Evolutionary conservation across 2,113 vertebrate genomes (phyloP).

Genomic region (Chionodraco myersi): DNA sequence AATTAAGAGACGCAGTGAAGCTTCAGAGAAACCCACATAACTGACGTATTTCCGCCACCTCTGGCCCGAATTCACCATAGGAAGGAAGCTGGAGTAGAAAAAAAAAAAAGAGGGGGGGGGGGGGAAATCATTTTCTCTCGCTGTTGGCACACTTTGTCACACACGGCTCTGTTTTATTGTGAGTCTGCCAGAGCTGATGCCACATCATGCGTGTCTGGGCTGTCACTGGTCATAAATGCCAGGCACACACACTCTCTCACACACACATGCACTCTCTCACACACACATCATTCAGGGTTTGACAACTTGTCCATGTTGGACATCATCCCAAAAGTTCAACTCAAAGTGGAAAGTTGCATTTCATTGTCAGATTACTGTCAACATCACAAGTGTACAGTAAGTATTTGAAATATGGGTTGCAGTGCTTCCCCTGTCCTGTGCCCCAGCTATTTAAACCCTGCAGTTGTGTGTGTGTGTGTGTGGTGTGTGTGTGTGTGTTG

Average conservation of each 20-base stretch:
- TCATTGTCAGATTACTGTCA: conserved; percentile 32
- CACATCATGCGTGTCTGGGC: conserved; percentile 54
- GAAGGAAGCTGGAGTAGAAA: conserved; percentile 83
- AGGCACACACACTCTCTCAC: background rate
- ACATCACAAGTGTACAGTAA: conserved; percentile 4
- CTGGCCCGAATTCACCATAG: conserved; percentile 79
- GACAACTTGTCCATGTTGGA: conserved; percentile 52
- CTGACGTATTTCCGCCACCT: conserved; percentile 90
- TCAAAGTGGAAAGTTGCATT: conserved; percentile 41
- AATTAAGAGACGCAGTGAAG: conserved; percentile 83
- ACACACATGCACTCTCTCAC: conserved; percentile 1
- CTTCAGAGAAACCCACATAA: conserved; percentile 82
- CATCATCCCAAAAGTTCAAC: background rate
- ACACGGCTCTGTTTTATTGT: conserved; percentile 58
- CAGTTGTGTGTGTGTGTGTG: background rate
- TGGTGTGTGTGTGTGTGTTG: too few relatives aligned
- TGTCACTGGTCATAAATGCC: conserved; percentile 49
- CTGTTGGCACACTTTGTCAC: conserved; percentile 60
- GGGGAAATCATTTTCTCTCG: conserved; percentile 37
- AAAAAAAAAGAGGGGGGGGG: conserved; percentile 1
- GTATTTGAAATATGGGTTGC: conserved; percentile 24
- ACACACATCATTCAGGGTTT: conserved; percentile 51
- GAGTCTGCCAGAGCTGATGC: conserved; percentile 52
- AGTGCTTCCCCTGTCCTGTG: background rate
- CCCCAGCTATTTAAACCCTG: conserved; percentile 8